Base-by-base conservation (phyloP, 2,113 vertebrate genomes). In the Anhinga rufa region DNA sequence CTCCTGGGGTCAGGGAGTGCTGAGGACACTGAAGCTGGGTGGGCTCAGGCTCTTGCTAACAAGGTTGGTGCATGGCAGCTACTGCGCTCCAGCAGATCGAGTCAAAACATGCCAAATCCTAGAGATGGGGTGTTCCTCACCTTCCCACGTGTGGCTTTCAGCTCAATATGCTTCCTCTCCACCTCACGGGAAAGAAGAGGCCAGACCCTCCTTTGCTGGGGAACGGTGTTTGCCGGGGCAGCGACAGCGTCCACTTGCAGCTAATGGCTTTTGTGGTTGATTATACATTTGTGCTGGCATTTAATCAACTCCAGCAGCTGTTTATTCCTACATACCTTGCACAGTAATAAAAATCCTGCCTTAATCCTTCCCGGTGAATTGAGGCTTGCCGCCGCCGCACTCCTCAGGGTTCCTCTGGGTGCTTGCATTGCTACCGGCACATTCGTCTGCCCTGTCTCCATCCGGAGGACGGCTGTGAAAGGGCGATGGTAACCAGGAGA, bases 341-440 rank as follows among this genome's bases (percentile, higher is more conserved):
- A 57, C 52, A 49, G 60, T 32, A 52, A 75, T 8, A 75, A 62
- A 49, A 55, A 60, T 11, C 6, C 15, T 46, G 52, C 31, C 44
- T 86, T 40, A n/a, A 65, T 54, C 28, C n/a, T 49, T 21, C 31
- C 54, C 2, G 4, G 44, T 19, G 70, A 62, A 57, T 10, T 14
- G 54, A 55, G 38, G 31, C 7, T 86, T 62, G 29, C 32, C 34
- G 18, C 28, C 1, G 4, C 6, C 0, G 0, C 0, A 1, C 29
- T 69, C 31, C 54, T 69, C 1, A 0, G 54, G 25, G 34, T 4
- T 51, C 46, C 49, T 74, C 28, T 18, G 8, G 49, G 25, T 62
- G 25, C 60, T 40, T 28, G 32, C 18, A 9, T 25, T 55, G 70
- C 61, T 31, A 36, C 14, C 2, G 2, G 52, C 3, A 0, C 18